A percentile compares a stretch with the other conserved stretches of the same genome.
Evolutionary conservation across 1,140 invertebrate species (phyloP).

Genomic region (Sminthurinus signatus): DNA sequence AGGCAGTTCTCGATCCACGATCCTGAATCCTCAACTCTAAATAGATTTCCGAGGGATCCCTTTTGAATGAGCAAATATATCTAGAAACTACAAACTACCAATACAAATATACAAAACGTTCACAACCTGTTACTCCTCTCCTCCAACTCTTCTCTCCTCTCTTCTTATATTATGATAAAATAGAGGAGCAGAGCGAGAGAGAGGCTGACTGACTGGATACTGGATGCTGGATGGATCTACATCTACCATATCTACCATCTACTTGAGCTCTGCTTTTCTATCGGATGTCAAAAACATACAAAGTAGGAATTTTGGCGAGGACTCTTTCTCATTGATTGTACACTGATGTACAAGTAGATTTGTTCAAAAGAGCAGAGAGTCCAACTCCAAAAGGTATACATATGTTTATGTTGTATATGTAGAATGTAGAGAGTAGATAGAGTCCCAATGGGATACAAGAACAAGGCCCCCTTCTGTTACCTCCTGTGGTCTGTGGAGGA

Average conservation of each 20-base stretch:
- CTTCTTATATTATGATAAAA: background rate
- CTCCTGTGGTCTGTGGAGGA: slow-evolving; percentile 24
- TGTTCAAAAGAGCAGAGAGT: no score
- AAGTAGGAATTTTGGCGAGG: slow-evolving; percentile 13
- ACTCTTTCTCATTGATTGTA: no score
- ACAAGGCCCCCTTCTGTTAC: slow-evolving; percentile 23
- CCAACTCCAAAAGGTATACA: no score
- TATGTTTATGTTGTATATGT: no score
- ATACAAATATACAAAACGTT: background rate
- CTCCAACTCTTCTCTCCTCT: slow-evolving; percentile 4
- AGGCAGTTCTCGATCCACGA: no score
- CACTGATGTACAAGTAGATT: background rate
- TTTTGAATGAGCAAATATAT: no score
- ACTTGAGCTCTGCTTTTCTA: background rate
- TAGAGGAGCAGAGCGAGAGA: background rate
- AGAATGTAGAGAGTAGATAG: slow-evolving; percentile 15
- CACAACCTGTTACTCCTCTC: slow-evolving; percentile 38
- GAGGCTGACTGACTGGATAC: background rate
- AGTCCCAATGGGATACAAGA: slow-evolving; percentile 4
- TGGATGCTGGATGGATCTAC: no score
- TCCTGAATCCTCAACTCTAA: no score
- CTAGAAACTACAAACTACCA: no score
- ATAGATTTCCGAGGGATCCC: slow-evolving; percentile 11
- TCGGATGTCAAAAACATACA: slow-evolving; percentile 14
- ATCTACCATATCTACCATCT: no score